A percentile compares a stretch with the other conserved stretches of the same genome.
Conservation (phyloP, 2,888 invertebrate species). For the Lacanobia oleracea region DNA sequence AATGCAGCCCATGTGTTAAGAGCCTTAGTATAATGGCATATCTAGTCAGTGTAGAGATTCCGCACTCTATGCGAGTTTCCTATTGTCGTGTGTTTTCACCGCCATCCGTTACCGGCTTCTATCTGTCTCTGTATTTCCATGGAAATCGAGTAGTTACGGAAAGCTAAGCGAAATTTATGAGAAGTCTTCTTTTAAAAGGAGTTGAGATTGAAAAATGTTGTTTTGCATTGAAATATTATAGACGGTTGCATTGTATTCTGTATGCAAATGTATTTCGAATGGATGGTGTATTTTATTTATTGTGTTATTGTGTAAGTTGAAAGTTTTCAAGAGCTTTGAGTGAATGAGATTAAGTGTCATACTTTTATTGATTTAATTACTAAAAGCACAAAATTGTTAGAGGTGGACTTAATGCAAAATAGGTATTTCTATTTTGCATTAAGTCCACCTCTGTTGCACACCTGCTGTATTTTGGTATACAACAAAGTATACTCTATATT, state of each 20-base stretch:
- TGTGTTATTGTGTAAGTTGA: neutral
- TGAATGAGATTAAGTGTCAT: neutral
- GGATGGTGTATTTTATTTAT: slow-evolving; percentile 3
- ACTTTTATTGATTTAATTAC: neutral
- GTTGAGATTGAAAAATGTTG: slow-evolving; percentile 25
- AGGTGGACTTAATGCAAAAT: too few species aligned
- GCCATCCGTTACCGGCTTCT: slow-evolving; percentile 62
- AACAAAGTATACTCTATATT: neutral
- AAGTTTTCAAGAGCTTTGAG: neutral
- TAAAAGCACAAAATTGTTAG: too few species aligned
- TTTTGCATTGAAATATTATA: slow-evolving; percentile 41
- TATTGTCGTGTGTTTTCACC: slow-evolving; percentile 50
- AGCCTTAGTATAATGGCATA: neutral
- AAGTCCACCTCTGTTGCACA: too few species aligned
- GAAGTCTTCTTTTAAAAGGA: slow-evolving; percentile 10
- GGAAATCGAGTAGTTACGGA: slow-evolving; percentile 41
- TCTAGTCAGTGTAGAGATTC: neutral
- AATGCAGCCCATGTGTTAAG: too few species aligned
- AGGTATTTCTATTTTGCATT: too few species aligned
- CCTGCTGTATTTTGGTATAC: too few species aligned
- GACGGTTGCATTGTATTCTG: neutral
- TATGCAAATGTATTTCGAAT: slow-evolving; percentile 7
- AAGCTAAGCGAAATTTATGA: slow-evolving; percentile 52
- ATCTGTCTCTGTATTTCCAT: slow-evolving; percentile 58
- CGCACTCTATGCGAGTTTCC: slow-evolving; percentile 19